phyloP scores from a whole-genome alignment of 2,888 invertebrate species.

The Oscheius sp. region DNA sequence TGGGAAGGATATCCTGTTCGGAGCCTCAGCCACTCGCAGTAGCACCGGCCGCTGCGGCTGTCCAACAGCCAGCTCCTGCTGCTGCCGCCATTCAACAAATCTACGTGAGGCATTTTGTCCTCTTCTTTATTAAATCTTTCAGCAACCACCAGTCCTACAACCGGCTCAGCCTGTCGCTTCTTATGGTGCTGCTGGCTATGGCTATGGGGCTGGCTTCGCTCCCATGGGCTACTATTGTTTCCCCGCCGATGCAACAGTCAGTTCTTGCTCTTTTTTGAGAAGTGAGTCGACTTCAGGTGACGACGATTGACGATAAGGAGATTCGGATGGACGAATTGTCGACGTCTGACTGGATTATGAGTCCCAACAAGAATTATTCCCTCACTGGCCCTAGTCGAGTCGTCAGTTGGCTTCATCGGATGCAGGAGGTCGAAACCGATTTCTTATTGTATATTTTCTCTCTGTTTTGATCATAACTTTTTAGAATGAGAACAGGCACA shows the following conservation, averaged over 20 bases:
- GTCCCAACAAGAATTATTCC: neutral
- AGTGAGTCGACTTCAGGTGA: too few relatives aligned
- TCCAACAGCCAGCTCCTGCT: too few relatives aligned
- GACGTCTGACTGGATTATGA: neutral
- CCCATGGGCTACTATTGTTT: constrained; percentile 14
- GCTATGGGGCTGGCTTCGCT: constrained; percentile 7
- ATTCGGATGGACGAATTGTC: constrained; percentile 26
- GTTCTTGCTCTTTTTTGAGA: too few relatives aligned
- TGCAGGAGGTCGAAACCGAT: constrained; percentile 7
- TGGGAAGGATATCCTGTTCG: constrained; percentile 10
- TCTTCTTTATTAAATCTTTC: neutral
- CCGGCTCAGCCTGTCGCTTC: neutral
- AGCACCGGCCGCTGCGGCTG: neutral
- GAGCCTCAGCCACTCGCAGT: constrained; percentile 15
- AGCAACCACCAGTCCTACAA: too few relatives aligned
- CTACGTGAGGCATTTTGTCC: neutral
- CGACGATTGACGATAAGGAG: neutral
- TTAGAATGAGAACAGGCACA: neutral
- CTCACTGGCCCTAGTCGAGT: neutral
- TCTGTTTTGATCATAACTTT: neutral
- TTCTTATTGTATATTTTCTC: constrained; percentile 11
- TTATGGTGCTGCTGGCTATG: neutral
- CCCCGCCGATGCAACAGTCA: constrained; percentile 27
- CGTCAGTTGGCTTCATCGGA: constrained; percentile 19
- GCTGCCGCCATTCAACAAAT: neutral